Evolutionary conservation across 2,113 vertebrate genomes (phyloP), one percentile per base, ranked within the genome.

Genomic region (Alethe castanea): DNA sequence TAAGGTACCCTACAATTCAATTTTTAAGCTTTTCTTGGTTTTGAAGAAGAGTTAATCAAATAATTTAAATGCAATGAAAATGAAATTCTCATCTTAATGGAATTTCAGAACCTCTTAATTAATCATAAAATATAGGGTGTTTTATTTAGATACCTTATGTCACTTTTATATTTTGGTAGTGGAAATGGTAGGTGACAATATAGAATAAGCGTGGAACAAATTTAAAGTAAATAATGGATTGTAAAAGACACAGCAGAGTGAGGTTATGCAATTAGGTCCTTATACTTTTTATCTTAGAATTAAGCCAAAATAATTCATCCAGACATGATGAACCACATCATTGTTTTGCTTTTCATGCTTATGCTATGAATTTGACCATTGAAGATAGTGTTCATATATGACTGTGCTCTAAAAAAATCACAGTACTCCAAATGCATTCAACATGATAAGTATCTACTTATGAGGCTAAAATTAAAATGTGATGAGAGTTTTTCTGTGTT

Each of bases 1-100:
- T 81, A 48, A 38, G 9, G 8, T 73, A 62, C 5, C 6, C 4
- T 65, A 29, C 0, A 0, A 38, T 62, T 35, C 4, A 62, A 12
- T 42, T 81, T 81, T 78, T 19, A 81, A 53, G 15, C 1, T 84
- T 48, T 66, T 82, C 33, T 67, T 76, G 3, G 2, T 48, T 67
- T 42, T 53, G n/a, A 78, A 62, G 20, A 66, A 66, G 4, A 9
- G 8, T 71, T 81, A 42, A 25, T 35, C 12, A 50, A 52, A 88
- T 19, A 0, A 45, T 67, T 67, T 35, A 66, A 92, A 79, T 22
- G 5, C 10, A 70, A 52, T 31, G 18, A 71, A 93, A 88, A 54
- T n/a, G 0, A 72, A 18, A 33, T 59, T 57, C 5, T 79, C 4
- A 47, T 48, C 14, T 45, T 72, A 44, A 22, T 44, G 15, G 40